These are phyloP conservation scores for Ornithoptera priamus DNA, from an alignment of 2,888 invertebrate species.

Conservation along the genomic window DNA sequence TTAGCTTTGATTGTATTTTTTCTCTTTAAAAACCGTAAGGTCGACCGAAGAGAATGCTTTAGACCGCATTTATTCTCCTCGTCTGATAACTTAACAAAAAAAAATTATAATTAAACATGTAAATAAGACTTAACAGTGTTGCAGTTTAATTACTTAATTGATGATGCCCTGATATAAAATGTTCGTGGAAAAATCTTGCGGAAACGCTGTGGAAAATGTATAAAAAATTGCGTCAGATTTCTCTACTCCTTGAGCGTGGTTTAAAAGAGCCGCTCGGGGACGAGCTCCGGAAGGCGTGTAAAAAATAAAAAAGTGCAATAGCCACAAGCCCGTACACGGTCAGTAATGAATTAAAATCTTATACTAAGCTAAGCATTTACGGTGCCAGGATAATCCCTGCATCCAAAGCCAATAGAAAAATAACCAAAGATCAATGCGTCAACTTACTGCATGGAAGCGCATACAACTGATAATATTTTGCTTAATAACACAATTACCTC, in stretches of 20 bases:
- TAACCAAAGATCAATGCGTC: conserved; percentile 1
- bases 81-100: not conserved
- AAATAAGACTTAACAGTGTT: not conserved
- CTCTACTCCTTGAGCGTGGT: conserved; percentile 26
- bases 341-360: conserved; percentile 26
- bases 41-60: no score
- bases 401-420: not conserved
- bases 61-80: no score
- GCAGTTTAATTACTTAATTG: conserved; percentile 13
- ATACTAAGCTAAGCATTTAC: conserved; percentile 15
- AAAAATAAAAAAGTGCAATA: conserved; percentile 15
- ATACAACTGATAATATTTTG: no score
- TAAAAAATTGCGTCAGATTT: conserved; percentile 23
- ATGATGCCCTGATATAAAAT: conserved; percentile 8
- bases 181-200: conserved; percentile 12
- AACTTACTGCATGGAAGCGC: not conserved
- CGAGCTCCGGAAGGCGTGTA: conserved; percentile 18
- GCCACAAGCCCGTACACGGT: conserved; percentile 20
- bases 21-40: no score
- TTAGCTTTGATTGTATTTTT: no score
- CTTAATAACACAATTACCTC: no score
- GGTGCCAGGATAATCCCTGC: conserved; percentile 4
- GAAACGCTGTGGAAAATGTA: conserved; percentile 10
- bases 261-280: conserved; percentile 26
- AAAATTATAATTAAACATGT: not conserved